Base-by-base conservation (phyloP, 2,797 vertebrate genomes). In the Pangasius larnaudii region DNA sequence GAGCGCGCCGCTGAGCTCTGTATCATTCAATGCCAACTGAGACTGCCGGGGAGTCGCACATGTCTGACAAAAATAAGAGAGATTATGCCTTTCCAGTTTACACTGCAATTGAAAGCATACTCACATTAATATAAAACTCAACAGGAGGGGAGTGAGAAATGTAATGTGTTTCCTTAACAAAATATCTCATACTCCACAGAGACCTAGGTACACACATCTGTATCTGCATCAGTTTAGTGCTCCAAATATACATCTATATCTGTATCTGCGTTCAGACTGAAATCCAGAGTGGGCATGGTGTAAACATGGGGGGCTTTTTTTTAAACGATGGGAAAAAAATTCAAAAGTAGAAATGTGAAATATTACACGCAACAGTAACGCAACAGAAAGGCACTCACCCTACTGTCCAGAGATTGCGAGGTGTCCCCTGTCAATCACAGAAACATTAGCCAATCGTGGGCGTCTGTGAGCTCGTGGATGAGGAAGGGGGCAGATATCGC, bases 1-100 rank as follows among this genome's bases (percentile, higher is more conserved):
- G 93, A 94, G 92, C 88, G 87, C 86, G 86, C 92, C 92, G 91
- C 92, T 92, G 89, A 93, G 92, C 87, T 90, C 91, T 91, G 93
- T 94, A 95, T 95, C 95, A 94, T 93, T 93, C 92, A 89, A 92
- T 90, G 90, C 81, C 93, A 95, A 93, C 89, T 92, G 91, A 92
- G 93, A 87, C 93, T 87, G 88, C 92, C 74, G 91, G 92, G 92
- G 92, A 93, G 93, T 93, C 93, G 91, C 91, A 94, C 30, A 87
- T 81, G 89, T 92, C 93, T 92, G 94, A 88, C 84, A 91, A 88
- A 94, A 94, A 94, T 92, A 91, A 93, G 89, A 85, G 33, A 89
- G 88, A 89, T 92, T 91, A 92, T 93, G 94, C 90, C 89, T 88
- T 89, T 92, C 88, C 91, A 90, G 86, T 91, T 92, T 91, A 91